phyloP scores from a whole-genome alignment of 2,113 vertebrate genomes.

The Poecilia latipinna region DNA sequence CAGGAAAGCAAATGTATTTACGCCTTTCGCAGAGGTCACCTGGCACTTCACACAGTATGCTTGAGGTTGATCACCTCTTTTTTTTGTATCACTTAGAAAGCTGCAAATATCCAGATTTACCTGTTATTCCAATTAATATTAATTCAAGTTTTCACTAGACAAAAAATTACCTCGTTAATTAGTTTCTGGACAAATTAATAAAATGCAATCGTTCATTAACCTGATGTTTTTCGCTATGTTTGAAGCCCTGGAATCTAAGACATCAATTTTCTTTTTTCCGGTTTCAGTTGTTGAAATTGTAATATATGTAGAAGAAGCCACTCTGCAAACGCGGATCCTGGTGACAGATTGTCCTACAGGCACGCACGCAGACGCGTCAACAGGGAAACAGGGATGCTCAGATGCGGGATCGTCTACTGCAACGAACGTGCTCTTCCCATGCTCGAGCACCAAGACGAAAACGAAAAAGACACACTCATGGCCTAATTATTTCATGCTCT shows the following conservation, averaged over 20 bases:
- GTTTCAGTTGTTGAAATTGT: background rate
- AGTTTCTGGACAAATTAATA: too few species aligned
- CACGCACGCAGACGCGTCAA: background rate
- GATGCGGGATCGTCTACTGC: background rate
- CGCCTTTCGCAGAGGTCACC: too few species aligned
- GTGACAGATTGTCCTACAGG: background rate
- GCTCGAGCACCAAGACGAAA: slow-evolving; percentile 14
- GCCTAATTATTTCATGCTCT: slow-evolving; percentile 47
- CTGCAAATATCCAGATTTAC: too few species aligned
- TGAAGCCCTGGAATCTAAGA: background rate
- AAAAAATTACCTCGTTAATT: too few species aligned
- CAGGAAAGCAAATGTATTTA: too few species aligned
- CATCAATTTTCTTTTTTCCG: background rate
- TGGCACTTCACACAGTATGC: too few species aligned
- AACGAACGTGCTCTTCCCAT: background rate
- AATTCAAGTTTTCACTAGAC: too few species aligned
- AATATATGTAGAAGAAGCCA: background rate
- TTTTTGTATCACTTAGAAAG: too few species aligned
- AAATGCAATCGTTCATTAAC: too few species aligned
- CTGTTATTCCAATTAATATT: too few species aligned
- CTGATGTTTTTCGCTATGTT: too few species aligned
- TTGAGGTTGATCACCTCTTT: too few species aligned
- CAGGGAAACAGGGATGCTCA: slow-evolving; percentile 8
- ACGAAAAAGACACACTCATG: slow-evolving; percentile 6
- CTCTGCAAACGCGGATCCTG: background rate